Percentiles rank a stretch among this genome's conserved stretches.
Conservation (phyloP, 2,113 vertebrate species). For the Heterocephalus glaber region DNA sequence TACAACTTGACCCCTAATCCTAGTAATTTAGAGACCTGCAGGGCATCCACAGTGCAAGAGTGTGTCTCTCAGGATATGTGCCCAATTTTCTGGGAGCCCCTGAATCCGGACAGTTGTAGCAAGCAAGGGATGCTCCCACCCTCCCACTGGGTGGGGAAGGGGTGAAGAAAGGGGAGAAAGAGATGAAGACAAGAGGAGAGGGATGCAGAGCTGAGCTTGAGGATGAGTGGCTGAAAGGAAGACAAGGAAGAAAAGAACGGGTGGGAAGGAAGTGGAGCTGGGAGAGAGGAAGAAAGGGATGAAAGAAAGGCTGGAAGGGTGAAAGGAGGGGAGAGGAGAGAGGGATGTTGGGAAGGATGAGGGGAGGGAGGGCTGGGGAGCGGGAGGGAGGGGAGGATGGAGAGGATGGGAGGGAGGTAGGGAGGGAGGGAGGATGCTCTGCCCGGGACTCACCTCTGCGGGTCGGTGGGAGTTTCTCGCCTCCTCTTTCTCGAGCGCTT, state of each 20-base stretch:
- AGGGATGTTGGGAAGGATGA: conserved; percentile 78
- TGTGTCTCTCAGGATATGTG: conserved; percentile 16
- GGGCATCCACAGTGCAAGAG: conserved; percentile 30
- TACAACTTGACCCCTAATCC: conserved; percentile 73
- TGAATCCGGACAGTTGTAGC: conserved; percentile 73
- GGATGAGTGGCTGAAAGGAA: conserved; percentile 31
- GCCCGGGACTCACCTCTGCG: conserved; percentile 76
- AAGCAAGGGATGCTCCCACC: conserved; percentile 54
- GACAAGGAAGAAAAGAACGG: conserved; percentile 70
- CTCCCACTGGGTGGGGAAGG: not conserved
- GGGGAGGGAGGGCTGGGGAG: conserved; percentile 64
- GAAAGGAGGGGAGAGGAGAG: conserved; percentile 72
- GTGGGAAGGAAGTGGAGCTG: conserved; percentile 71
- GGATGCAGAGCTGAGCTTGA: conserved; percentile 6
- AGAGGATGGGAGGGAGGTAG: conserved; percentile 58
- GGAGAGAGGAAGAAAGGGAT: conserved; percentile 72
- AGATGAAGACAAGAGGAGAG: conserved; percentile 47
- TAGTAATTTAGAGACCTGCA: conserved; percentile 57
- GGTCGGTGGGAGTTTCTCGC: conserved; percentile 76
- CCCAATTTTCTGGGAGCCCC: conserved; percentile 65
- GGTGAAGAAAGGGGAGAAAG: not conserved
- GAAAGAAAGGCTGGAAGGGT: conserved; percentile 74
- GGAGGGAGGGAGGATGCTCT: conserved; percentile 71
- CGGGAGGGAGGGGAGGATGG: conserved; percentile 54
- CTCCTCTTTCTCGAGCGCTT: conserved; percentile 30